Conservation (phyloP, 2,888 invertebrate genomes). For the Aphidius colemani region DNA sequence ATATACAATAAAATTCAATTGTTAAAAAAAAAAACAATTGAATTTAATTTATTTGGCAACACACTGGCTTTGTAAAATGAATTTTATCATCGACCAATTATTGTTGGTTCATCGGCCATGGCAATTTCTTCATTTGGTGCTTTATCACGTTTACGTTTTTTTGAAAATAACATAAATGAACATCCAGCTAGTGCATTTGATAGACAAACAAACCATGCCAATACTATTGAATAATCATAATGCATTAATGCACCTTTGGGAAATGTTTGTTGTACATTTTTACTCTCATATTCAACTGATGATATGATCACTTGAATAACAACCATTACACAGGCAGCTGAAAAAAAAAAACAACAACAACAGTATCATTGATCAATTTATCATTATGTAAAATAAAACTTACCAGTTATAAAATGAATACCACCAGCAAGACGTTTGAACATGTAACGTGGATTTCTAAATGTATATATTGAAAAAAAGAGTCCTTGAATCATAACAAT, state of each 20-base stretch:
- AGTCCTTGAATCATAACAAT: conserved; percentile 82
- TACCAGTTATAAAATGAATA: conserved; percentile 82
- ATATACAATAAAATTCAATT: too few species aligned
- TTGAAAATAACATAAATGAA: conserved; percentile 79
- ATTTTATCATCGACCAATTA: conserved; percentile 62
- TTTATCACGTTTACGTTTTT: conserved; percentile 83
- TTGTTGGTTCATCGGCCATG: conserved; percentile 84
- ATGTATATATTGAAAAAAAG: conserved; percentile 82
- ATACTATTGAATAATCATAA: conserved; percentile 74
- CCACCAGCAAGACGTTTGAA: conserved; percentile 85
- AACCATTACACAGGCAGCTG: conserved; percentile 78
- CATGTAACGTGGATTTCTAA: conserved; percentile 84
- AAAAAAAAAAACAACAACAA: neutral
- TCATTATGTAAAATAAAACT: conserved; percentile 48
- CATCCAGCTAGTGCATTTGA: conserved; percentile 72
- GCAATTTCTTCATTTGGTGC: conserved; percentile 82
- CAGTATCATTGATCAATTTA: too few species aligned
- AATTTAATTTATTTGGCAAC: too few species aligned
- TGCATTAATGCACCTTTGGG: conserved; percentile 70
- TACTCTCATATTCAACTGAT: conserved; percentile 73
- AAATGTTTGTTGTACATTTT: conserved; percentile 69
- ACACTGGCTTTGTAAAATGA: too few species aligned
- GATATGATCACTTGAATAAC: conserved; percentile 81
- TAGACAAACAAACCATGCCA: conserved; percentile 80
- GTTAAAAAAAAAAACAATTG: too few species aligned